Percentiles rank a stretch among this genome's conserved stretches.
Conservation (phyloP, 2,797 vertebrate species). For the Sphenopsis melanotis region DNA sequence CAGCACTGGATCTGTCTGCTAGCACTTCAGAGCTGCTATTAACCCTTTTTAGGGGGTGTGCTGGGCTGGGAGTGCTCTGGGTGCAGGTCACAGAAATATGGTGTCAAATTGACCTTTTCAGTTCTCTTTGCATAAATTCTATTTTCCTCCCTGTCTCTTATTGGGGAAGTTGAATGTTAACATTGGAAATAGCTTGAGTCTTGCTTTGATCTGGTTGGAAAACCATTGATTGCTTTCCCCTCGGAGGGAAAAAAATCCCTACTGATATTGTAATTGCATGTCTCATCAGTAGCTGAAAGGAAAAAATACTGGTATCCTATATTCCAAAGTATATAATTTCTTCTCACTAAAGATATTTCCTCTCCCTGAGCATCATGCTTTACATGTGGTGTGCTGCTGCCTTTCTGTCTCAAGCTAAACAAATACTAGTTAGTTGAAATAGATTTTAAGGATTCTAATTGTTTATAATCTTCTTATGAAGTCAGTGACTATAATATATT, state of each 20-base stretch:
- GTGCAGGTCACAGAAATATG: neutral
- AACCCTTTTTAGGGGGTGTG: neutral
- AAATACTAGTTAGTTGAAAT: neutral
- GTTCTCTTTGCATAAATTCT: neutral
- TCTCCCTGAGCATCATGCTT: neutral
- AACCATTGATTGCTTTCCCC: neutral
- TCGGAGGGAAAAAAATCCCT: neutral
- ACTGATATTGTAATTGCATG: neutral
- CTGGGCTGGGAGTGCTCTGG: neutral
- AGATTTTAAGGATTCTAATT: neutral
- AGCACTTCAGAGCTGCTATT: neutral
- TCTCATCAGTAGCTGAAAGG: neutral
- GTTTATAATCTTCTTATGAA: neutral
- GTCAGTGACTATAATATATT: neutral
- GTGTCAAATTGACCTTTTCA: neutral
- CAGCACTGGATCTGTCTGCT: neutral
- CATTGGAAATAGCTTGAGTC: neutral
- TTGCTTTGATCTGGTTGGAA: neutral
- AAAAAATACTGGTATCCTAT: neutral
- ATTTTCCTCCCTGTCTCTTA: accelerated
- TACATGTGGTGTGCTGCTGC: neutral
- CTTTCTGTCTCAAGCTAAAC: neutral
- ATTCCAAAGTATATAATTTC: neutral
- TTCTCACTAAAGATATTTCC: neutral
- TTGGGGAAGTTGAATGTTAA: neutral